Percentiles rank a stretch among this genome's conserved stretches.
Evolutionary conservation across 2,888 invertebrate species (phyloP).

Genomic region (Gibbula magus): DNA sequence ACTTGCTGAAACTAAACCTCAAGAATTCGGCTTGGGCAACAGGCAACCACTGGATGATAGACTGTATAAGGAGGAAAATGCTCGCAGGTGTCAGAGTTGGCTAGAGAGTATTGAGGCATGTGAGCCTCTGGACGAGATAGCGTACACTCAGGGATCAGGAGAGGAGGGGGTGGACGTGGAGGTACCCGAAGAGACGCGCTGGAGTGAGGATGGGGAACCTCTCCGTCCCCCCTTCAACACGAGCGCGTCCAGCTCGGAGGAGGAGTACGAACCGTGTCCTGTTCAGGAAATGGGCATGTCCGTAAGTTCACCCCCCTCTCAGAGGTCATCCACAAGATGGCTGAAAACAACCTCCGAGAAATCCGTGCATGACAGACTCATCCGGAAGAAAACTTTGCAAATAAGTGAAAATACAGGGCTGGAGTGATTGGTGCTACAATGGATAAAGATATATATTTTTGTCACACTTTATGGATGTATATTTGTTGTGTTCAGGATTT

Average conservation of each 20-base stretch:
- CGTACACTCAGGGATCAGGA: slow-evolving; percentile 43
- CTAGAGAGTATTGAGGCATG: slow-evolving; percentile 65
- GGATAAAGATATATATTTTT: slow-evolving; percentile 11
- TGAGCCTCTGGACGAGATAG: slow-evolving; percentile 63
- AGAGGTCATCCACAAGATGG: slow-evolving; percentile 39
- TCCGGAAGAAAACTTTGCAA: slow-evolving; percentile 29
- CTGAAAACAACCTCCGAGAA: slow-evolving; percentile 32
- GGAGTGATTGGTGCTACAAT: slow-evolving; percentile 23
- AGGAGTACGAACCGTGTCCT: not conserved
- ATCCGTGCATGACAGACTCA: slow-evolving; percentile 30
- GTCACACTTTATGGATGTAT: slow-evolving; percentile 19
- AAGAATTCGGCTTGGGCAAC: slow-evolving; percentile 55
- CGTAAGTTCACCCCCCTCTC: slow-evolving; percentile 40
- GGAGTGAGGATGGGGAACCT: slow-evolving; percentile 45
- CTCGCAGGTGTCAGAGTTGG: slow-evolving; percentile 67
- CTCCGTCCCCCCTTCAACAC: slow-evolving; percentile 41
- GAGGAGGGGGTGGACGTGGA: slow-evolving; percentile 57
- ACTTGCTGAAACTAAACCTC: slow-evolving; percentile 64
- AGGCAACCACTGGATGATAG: slow-evolving; percentile 52
- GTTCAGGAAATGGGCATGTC: slow-evolving; percentile 28
- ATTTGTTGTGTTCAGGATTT: slow-evolving; percentile 9
- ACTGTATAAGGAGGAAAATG: slow-evolving; percentile 64
- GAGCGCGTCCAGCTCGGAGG: slow-evolving; percentile 47
- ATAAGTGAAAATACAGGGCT: slow-evolving; percentile 32
- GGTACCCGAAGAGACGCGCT: slow-evolving; percentile 55